Conservation (phyloP, 1,140 invertebrate species). For the Lepidurus arcticus region DNA sequence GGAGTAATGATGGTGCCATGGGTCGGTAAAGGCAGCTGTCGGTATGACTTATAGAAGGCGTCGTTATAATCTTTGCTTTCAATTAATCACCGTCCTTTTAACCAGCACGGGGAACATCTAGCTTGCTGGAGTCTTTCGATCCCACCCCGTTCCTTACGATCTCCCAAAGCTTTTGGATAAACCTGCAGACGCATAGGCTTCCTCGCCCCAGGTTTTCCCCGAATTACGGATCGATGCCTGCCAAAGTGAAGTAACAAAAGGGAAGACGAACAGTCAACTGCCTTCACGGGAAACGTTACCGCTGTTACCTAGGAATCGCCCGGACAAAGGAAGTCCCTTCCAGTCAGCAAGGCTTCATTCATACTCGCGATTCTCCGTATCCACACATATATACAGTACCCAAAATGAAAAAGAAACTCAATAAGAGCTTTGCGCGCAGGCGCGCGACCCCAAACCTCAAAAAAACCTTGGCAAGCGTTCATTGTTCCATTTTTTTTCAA, state of each 20-base stretch:
- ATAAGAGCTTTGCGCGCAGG: too few relatives aligned
- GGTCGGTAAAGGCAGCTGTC: conserved; percentile 12
- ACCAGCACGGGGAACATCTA: background rate
- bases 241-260: background rate
- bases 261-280: background rate
- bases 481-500: too few relatives aligned
- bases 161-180: background rate
- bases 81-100: conserved; percentile 16
- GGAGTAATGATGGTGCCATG: background rate
- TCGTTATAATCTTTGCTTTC: conserved; percentile 15
- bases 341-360: too few relatives aligned
- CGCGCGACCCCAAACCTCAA: too few relatives aligned
- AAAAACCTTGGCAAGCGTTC: too few relatives aligned
- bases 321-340: background rate
- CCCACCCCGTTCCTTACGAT: background rate
- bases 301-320: background rate
- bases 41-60: conserved; percentile 1
- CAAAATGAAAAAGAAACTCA: too few relatives aligned
- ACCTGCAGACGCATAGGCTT: background rate
- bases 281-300: background rate
- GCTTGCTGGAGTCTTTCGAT: background rate
- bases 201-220: background rate
- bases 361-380: too few relatives aligned
- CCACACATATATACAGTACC: too few relatives aligned
- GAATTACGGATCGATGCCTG: background rate